Evolutionary conservation across 2,113 vertebrate species (phyloP).

Genomic region (Passer montanus): DNA sequence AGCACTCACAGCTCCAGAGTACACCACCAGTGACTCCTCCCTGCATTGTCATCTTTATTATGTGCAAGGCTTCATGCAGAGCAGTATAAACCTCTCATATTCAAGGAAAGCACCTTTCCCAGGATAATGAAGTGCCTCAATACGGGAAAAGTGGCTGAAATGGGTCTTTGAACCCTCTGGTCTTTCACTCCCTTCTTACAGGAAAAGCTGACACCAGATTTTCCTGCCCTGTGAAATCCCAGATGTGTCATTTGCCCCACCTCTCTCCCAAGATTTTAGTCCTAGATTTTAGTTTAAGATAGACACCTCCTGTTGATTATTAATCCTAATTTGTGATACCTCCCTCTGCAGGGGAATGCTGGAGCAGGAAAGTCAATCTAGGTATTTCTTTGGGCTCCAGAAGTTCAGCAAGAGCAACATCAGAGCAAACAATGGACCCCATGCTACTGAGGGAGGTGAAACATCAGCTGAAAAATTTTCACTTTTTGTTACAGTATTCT

Average conservation of each 20-base stretch:
- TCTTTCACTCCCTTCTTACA: background rate
- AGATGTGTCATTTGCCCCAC: background rate
- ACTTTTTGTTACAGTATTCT: background rate
- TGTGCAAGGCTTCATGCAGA: background rate
- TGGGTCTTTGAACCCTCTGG: background rate
- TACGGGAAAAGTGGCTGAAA: background rate
- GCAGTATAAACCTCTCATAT: background rate
- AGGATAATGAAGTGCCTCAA: background rate
- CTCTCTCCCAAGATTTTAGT: background rate
- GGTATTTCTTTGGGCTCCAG: background rate
- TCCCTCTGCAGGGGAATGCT: background rate
- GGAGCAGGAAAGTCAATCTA: background rate
- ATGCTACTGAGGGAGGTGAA: background rate
- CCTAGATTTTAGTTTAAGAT: background rate
- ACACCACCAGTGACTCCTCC: fast-evolving
- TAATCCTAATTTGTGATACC: background rate
- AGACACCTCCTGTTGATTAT: background rate
- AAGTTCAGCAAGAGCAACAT: background rate
- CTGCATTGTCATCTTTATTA: background rate
- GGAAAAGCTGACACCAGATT: background rate
- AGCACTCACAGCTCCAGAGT: background rate
- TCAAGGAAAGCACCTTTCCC: background rate
- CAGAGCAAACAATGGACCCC: background rate
- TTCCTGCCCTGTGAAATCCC: background rate
- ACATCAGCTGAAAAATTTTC: no score